Percentiles rank a stretch among this genome's conserved stretches.
Evolutionary conservation across 2,888 invertebrate species (phyloP).

Genomic region (Clepsis dumicolana): DNA sequence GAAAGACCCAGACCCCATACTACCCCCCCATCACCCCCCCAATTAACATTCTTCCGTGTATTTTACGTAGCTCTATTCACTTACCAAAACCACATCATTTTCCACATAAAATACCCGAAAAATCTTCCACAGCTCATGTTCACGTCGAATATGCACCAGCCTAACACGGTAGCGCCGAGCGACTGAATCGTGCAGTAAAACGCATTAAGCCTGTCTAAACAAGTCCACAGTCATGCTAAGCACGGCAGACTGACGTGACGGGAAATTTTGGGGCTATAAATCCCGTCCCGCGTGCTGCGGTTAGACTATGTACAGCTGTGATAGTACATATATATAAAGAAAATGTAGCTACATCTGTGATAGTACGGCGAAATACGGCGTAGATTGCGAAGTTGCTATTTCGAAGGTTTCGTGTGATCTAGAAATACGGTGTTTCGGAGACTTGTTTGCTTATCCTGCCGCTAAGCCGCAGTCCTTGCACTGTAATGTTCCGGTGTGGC

Average conservation of each 20-base stretch:
- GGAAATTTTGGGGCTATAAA: slow-evolving; percentile 37
- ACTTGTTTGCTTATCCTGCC: too few relatives aligned
- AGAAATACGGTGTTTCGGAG: too few relatives aligned
- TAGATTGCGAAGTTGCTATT: neutral
- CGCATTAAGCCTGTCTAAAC: slow-evolving; percentile 31
- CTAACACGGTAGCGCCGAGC: neutral
- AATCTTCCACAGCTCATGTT: neutral
- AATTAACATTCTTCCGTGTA: too few relatives aligned
- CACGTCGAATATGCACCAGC: neutral
- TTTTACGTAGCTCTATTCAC: too few relatives aligned
- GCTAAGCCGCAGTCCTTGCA: too few relatives aligned
- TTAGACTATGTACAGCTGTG: slow-evolving; percentile 11
- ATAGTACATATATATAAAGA: slow-evolving; percentile 1
- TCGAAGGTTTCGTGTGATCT: neutral
- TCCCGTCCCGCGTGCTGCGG: slow-evolving; percentile 33
- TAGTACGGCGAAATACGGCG: neutral
- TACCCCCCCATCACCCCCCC: too few relatives aligned
- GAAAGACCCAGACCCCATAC: too few relatives aligned
- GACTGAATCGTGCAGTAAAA: slow-evolving; percentile 8
- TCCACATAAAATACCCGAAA: neutral
- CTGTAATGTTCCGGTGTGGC: too few relatives aligned
- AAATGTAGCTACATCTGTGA: neutral
- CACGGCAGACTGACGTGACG: slow-evolving; percentile 38
- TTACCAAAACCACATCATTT: too few relatives aligned
- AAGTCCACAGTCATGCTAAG: slow-evolving; percentile 28